A percentile compares a stretch with the other conserved stretches of the same genome.
These are phyloP conservation scores for Felis chaus DNA, from an alignment of 2,113 vertebrate species.

Conservation along the genomic window DNA sequence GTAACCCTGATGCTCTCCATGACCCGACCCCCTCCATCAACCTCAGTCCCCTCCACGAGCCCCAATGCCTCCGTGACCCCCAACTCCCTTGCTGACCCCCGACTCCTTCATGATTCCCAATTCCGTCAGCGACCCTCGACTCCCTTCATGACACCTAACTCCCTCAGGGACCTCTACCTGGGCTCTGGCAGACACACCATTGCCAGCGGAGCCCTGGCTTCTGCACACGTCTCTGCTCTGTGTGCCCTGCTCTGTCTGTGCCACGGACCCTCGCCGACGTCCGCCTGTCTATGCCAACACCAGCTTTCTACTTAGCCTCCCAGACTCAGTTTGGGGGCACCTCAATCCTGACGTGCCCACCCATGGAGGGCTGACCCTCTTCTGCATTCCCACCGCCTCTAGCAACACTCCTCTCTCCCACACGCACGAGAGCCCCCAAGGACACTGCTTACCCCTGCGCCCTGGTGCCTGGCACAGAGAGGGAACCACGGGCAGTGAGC, in stretches of 20 bases:
- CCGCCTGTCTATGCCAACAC: neutral
- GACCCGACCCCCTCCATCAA: too few relatives aligned
- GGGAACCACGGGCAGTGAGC: neutral
- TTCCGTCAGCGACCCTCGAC: neutral
- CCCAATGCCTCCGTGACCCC: neutral
- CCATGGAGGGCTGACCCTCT: neutral
- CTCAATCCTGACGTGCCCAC: neutral
- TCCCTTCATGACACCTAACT: neutral
- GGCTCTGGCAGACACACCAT: neutral
- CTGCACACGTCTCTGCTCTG: neutral
- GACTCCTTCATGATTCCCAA: neutral
- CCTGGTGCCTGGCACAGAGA: neutral
- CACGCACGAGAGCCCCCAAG: rapidly evolving
- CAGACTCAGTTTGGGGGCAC: neutral
- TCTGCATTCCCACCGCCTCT: neutral
- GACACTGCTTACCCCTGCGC: neutral
- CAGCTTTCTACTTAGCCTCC: neutral
- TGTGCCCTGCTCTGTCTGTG: neutral
- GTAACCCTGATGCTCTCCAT: too few relatives aligned
- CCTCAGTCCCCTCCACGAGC: too few relatives aligned
- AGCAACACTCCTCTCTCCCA: neutral
- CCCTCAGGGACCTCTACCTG: neutral
- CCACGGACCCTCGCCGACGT: neutral
- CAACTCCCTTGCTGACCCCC: too few relatives aligned
- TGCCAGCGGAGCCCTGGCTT: neutral